These are phyloP conservation scores for Pilophorus perplexus DNA, from an alignment of 2,888 invertebrate species.

Conservation along the genomic window DNA sequence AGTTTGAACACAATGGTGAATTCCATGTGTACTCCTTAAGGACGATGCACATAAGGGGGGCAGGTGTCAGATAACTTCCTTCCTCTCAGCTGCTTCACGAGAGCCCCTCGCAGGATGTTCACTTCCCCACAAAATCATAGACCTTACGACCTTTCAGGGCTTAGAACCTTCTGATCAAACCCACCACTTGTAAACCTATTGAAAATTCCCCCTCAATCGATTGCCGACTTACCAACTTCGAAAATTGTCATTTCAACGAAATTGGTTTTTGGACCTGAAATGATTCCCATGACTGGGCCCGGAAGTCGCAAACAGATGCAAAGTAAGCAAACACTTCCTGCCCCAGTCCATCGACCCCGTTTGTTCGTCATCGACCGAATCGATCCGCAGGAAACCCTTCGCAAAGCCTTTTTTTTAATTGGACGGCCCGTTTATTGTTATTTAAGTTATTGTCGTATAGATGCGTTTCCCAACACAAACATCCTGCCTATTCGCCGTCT, in stretches of 20 bases:
- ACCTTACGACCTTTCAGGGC: too few relatives aligned
- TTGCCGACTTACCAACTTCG: too few relatives aligned
- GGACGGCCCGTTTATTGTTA: slow-evolving; percentile 1
- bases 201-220: too few relatives aligned
- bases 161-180: too few relatives aligned
- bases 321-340: neutral
- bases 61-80: slow-evolving; percentile 31
- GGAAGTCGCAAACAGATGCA: too few relatives aligned
- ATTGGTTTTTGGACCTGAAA: too few relatives aligned
- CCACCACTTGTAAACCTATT: too few relatives aligned
- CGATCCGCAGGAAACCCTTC: neutral
- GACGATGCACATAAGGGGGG: too few relatives aligned
- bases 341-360: neutral
- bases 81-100: slow-evolving; percentile 28
- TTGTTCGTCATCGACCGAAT: neutral
- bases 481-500: slow-evolving; percentile 5
- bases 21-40: too few relatives aligned
- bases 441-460: slow-evolving; percentile 7
- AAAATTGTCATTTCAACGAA: too few relatives aligned
- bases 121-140: slow-evolving; percentile 14
- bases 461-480: slow-evolving; percentile 2
- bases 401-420: neutral
- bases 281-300: slow-evolving; percentile 5
- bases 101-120: slow-evolving; percentile 23
- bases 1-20: too few relatives aligned